Base-by-base conservation (phyloP, 2,797 vertebrate species). In the Remorina albescens region DNA sequence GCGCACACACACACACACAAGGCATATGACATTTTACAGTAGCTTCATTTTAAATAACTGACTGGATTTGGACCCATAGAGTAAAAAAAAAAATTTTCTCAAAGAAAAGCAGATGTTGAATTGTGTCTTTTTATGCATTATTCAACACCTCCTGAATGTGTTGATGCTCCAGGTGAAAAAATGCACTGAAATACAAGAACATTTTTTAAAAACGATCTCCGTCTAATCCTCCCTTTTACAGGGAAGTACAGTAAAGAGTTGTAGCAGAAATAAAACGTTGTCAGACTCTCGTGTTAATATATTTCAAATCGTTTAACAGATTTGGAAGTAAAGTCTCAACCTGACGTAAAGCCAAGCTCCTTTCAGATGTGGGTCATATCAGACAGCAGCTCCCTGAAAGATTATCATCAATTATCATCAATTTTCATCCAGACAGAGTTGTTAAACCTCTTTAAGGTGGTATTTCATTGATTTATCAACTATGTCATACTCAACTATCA, bases 1-100 rank as follows among this genome's bases (percentile, higher is more conserved):
- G n/a, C 69, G 32, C 71, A 68, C 62, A 63, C 70, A 56, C 54
- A 59, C 55, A 63, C 62, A 66, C 53, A 62, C 61, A 15, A 8
- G 64, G 49, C 41, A 76, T 54, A 41, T 19, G 61, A 56, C 46
- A 41, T 36, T 61, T 71, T 39, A 66, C 21, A n/a, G 37, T 36
- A 10, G 23, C 28, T 26, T 42, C 63, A 44, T 36, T 71, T 50
- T 12, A 18, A 28, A 19, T n/a, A 32, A 36, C 25, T 13, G 70
- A 51, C 18, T 39, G 19, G 10, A 54, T 39, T 11, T 28, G 19
- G 28, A 2, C 7, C 5, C 9, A 26, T 16, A 32, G 26, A 15
- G 18, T 56, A 26, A 39, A 63, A 46, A 32, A n/a, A 39, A 46
- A 32, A n/a, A 39, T 1, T n/a, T 30, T 30, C 30, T 19, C 46